Percentiles rank a stretch among this genome's conserved stretches.
Conservation (phyloP, 2,797 vertebrate species). For the Liparis tanakae region DNA sequence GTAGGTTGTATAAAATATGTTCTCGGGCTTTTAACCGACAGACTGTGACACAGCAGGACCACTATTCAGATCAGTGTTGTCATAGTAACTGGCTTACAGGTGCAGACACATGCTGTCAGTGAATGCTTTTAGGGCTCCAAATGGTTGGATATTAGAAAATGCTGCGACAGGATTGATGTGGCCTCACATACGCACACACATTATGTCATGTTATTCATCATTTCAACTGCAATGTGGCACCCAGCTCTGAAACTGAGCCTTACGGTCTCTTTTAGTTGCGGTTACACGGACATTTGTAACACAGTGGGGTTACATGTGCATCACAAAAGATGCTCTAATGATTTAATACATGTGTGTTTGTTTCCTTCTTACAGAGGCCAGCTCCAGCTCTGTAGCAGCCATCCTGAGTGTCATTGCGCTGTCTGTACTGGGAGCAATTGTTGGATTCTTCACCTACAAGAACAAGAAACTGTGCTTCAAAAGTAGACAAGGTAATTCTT, state of each 20-base stretch:
- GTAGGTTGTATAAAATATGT: neutral
- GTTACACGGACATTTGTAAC: neutral
- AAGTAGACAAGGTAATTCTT: slow-evolving; percentile 79
- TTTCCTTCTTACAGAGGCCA: slow-evolving; percentile 41
- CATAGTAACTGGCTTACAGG: slow-evolving; percentile 64
- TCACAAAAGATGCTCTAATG: neutral
- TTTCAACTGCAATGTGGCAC: slow-evolving; percentile 40
- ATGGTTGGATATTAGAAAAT: slow-evolving; percentile 42
- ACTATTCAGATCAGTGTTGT: slow-evolving; percentile 50
- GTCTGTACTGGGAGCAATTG: slow-evolving; percentile 82
- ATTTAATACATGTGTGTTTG: slow-evolving; percentile 7
- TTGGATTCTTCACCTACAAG: slow-evolving; percentile 89
- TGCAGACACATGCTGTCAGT: slow-evolving; percentile 45
- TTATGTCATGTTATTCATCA: slow-evolving; percentile 20
- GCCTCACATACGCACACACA: neutral
- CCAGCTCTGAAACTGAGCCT: slow-evolving; percentile 17
- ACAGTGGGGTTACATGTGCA: neutral
- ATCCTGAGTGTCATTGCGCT: slow-evolving; percentile 83
- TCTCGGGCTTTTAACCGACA: neutral
- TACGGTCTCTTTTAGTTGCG: neutral
- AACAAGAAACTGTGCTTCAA: slow-evolving; percentile 95
- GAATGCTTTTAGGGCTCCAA: slow-evolving; percentile 33
- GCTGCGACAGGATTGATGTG: slow-evolving; percentile 23
- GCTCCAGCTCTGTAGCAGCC: slow-evolving; percentile 80
- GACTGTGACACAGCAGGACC: slow-evolving; percentile 43